Conservation (phyloP, 2,113 vertebrate species). For the Cyanoramphus novaezelandiae region DNA sequence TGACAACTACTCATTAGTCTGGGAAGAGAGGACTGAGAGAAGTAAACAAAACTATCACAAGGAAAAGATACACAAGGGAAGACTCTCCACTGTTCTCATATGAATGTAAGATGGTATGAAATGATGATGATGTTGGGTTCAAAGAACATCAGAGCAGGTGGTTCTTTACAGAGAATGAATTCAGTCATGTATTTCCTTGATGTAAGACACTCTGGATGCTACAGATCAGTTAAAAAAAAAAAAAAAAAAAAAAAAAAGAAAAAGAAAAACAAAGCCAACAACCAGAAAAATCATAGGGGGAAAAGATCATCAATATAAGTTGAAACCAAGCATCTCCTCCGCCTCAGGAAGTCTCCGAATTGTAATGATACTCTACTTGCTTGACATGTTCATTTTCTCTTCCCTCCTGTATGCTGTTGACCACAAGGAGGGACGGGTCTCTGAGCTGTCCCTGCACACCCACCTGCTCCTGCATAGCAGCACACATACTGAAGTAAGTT, state of each 20-base stretch:
- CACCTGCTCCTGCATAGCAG: not conserved
- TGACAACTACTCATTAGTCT: not conserved
- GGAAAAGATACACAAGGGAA: not conserved
- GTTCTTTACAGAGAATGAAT: not conserved
- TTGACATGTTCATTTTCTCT: not conserved
- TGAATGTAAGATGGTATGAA: not conserved
- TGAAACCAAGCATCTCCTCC: not conserved
- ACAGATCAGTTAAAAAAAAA: not conserved
- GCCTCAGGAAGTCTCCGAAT: not conserved
- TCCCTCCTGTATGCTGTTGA: not conserved
- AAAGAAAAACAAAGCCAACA: not conserved
- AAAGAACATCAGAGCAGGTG: not conserved
- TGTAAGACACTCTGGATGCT: not conserved
- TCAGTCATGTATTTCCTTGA: not conserved
- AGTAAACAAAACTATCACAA: not conserved
- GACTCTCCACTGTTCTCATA: not conserved
- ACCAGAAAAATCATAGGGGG: not conserved
- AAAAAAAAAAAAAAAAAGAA: not conserved
- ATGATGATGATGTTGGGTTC: not conserved
- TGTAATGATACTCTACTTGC: not conserved
- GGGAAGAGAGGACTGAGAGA: not conserved
- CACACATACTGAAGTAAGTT: fast-evolving
- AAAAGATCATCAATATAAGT: not conserved
- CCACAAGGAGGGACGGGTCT: not conserved
- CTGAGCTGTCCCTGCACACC: not conserved